These are phyloP conservation scores for Pipistrellus pygmaeus DNA, from an alignment of 2,797 vertebrate species.

Conservation along the genomic window DNA sequence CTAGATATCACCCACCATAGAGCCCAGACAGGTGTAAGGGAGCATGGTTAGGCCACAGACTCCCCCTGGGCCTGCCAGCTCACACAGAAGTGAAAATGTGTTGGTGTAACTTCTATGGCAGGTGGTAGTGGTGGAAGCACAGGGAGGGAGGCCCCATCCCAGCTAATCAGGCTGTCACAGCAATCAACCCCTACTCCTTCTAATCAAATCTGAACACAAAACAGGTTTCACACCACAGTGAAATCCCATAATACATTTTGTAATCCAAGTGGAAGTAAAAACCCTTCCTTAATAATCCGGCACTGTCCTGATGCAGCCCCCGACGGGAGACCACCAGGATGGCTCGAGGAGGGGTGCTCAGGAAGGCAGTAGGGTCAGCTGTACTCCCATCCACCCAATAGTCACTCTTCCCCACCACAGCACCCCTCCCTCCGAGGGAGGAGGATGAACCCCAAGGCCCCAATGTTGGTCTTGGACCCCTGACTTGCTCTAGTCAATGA, in stretches of 20 bases:
- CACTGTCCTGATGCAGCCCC: not conserved
- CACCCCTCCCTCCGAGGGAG: not conserved
- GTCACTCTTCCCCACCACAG: not conserved
- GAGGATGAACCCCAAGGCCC: not conserved
- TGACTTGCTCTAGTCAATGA: not conserved
- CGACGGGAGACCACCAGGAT: not conserved
- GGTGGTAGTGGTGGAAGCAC: not conserved
- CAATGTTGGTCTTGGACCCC: not conserved
- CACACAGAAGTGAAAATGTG: not conserved
- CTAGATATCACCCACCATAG: not conserved
- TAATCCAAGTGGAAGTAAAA: not conserved
- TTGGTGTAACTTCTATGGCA: not conserved
- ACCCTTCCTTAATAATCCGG: not conserved
- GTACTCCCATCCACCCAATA: not conserved
- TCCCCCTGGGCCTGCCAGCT: not conserved
- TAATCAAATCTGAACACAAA: not conserved
- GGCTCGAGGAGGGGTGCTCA: not conserved
- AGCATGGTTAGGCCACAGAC: not conserved
- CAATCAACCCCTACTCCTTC: not conserved
- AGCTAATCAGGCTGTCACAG: not conserved
- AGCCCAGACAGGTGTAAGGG: rapidly evolving
- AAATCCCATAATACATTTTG: not conserved
- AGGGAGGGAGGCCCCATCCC: not conserved
- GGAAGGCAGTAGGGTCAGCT: not conserved
- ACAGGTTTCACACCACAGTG: not conserved